Evolutionary conservation across 2,797 vertebrate species (phyloP).

Genomic region (Ceyx erithaca): DNA sequence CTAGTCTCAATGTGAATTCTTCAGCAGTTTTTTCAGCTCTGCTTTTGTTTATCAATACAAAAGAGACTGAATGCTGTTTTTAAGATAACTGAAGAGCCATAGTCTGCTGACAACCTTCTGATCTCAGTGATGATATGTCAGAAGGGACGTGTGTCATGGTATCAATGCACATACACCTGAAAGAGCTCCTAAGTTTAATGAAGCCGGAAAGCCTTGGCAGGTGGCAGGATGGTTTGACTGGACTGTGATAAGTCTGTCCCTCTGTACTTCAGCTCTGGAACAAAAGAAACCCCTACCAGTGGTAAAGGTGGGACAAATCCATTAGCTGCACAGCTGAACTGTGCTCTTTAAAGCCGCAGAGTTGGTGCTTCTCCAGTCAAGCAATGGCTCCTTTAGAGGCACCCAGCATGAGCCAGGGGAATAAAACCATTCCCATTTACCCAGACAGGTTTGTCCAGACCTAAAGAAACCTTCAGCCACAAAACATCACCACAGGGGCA

Average conservation of each 20-base stretch:
- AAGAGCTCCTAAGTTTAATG: accelerated
- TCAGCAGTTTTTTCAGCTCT: not conserved
- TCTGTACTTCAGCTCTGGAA: not conserved
- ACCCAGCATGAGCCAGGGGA: not conserved
- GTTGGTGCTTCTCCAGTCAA: not conserved
- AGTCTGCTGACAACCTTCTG: not conserved
- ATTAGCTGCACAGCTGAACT: not conserved
- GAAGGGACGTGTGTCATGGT: not conserved
- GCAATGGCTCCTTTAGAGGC: not conserved
- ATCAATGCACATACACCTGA: not conserved
- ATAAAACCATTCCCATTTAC: not conserved
- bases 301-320: not conserved
- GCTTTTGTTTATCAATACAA: not conserved
- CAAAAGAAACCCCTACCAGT: not conserved
- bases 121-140: not conserved
- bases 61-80: not conserved
- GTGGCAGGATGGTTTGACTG: not conserved
- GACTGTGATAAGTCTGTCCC: not conserved
- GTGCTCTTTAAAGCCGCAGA: accelerated
- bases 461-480: not conserved
- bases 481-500: not conserved
- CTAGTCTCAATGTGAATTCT: not conserved
- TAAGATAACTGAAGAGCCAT: not conserved
- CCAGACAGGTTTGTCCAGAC: not conserved
- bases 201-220: not conserved